A percentile compares a stretch with the other conserved stretches of the same genome.
Conservation (phyloP, 2,888 invertebrate genomes). For the Xanthorhoe spadicearia region DNA sequence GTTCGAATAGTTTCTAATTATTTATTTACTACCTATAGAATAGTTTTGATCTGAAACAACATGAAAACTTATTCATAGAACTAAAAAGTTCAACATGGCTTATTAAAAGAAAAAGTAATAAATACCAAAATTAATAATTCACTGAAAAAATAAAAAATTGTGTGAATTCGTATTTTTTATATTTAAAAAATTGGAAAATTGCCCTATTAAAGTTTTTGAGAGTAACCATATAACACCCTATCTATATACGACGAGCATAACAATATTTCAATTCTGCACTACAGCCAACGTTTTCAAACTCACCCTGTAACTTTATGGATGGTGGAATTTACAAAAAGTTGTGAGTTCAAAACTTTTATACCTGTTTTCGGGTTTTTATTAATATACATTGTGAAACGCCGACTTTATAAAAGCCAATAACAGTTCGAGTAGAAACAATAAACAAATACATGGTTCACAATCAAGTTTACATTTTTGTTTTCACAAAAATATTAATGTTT, state of each 20-base stretch:
- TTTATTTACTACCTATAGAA: too few relatives aligned
- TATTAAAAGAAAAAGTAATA: too few relatives aligned
- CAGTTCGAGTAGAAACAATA: neutral
- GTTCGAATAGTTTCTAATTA: too few relatives aligned
- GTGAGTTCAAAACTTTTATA: neutral
- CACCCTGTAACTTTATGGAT: neutral
- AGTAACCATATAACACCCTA: neutral
- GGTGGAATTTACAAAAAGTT: neutral
- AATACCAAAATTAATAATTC: too few relatives aligned
- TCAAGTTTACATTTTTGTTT: neutral
- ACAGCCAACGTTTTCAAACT: neutral
- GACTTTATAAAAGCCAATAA: neutral
- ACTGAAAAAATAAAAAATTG: too few relatives aligned
- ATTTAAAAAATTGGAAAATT: too few relatives aligned
- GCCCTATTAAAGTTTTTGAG: neutral
- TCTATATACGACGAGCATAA: neutral
- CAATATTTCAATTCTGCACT: neutral
- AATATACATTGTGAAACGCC: neutral
- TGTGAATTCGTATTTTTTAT: too few relatives aligned
- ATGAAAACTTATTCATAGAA: too few relatives aligned
- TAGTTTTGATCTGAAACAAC: too few relatives aligned
- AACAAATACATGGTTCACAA: neutral
- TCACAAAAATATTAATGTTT: neutral
- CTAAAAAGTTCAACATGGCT: too few relatives aligned
- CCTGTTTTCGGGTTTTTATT: neutral